Evolutionary conservation across 2,113 vertebrate species (phyloP).

Genomic region (Leptodactylus fuscus): DNA sequence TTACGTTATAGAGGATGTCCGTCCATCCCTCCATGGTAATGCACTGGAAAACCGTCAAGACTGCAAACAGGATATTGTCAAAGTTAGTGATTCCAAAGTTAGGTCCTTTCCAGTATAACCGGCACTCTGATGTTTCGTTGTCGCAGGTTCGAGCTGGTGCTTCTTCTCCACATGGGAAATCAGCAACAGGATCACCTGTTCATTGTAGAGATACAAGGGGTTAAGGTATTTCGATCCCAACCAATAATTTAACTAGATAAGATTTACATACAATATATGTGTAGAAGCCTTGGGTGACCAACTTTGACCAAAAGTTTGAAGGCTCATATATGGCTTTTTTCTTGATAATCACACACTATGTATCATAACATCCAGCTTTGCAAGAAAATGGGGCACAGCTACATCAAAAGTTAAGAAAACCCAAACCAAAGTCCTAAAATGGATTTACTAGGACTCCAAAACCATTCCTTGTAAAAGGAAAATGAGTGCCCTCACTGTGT

Average conservation of each 20-base stretch:
- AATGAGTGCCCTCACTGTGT: too few relatives aligned
- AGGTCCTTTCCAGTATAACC: slow-evolving; percentile 90
- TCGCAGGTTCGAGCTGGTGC: slow-evolving; percentile 82
- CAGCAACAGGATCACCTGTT: slow-evolving; percentile 81
- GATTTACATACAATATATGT: too few relatives aligned
- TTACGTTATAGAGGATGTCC: slow-evolving; percentile 94
- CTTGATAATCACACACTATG: too few relatives aligned
- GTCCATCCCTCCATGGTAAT: slow-evolving; percentile 99
- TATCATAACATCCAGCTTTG: too few relatives aligned
- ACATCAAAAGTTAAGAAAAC: too few relatives aligned
- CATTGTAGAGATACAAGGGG: background rate
- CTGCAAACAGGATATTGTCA: slow-evolving; percentile 95
- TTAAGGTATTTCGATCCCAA: background rate
- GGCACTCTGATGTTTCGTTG: slow-evolving; percentile 75
- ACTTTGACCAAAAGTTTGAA: too few relatives aligned
- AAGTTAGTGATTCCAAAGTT: slow-evolving; percentile 98
- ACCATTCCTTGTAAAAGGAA: too few relatives aligned
- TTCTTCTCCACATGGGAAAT: slow-evolving; percentile 89
- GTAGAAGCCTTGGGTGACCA: background rate
- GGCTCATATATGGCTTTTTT: too few relatives aligned
- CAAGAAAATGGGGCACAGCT: too few relatives aligned
- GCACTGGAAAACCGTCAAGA: slow-evolving; percentile 97
- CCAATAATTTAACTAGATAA: background rate
- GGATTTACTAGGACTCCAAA: too few relatives aligned
- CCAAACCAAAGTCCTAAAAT: too few relatives aligned